Evolutionary conservation across 1,140 invertebrate species (phyloP).

Genomic region (Diorhabda carinulata): DNA sequence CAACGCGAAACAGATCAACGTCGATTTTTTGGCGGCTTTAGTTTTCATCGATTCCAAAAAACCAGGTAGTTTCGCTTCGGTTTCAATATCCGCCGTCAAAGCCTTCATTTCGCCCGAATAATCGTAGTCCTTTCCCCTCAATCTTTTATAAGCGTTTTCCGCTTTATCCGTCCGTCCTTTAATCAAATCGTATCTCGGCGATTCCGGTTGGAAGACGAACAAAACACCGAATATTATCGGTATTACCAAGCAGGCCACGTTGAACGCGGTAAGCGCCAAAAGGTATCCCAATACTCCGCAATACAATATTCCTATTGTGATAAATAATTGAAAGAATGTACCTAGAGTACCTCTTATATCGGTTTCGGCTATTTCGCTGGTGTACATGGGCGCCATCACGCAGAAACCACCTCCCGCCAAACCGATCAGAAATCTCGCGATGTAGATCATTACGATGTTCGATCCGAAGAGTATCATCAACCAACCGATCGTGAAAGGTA

Average conservation of each 20-base stretch:
- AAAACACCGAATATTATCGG: slow-evolving; percentile 57
- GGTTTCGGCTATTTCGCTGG: slow-evolving; percentile 67
- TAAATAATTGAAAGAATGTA: slow-evolving; percentile 62
- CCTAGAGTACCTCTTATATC: slow-evolving; percentile 66
- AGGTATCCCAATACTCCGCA: slow-evolving; percentile 55
- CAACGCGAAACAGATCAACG: slow-evolving; percentile 56
- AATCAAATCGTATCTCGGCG: slow-evolving; percentile 54
- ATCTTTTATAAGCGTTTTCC: slow-evolving; percentile 58
- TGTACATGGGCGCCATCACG: slow-evolving; percentile 66
- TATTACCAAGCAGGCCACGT: slow-evolving; percentile 55
- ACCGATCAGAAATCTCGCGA: slow-evolving; percentile 67
- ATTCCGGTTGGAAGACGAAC: slow-evolving; percentile 69
- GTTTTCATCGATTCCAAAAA: slow-evolving; percentile 49
- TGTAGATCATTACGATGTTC: slow-evolving; percentile 57
- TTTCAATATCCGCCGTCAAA: slow-evolving; percentile 48
- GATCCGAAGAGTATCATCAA: slow-evolving; percentile 59
- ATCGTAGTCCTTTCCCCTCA: slow-evolving; percentile 67
- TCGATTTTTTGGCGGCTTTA: slow-evolving; percentile 51
- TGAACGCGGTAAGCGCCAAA: slow-evolving; percentile 48
- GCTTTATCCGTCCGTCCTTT: slow-evolving; percentile 62
- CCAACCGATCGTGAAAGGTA: slow-evolving; percentile 69
- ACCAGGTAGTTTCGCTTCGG: slow-evolving; percentile 39
- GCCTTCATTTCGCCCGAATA: slow-evolving; percentile 55
- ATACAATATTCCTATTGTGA: slow-evolving; percentile 62
- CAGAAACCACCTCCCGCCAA: slow-evolving; percentile 60